Conservation (phyloP, 2,797 vertebrate species). For the Lophotriccus pileatus region DNA sequence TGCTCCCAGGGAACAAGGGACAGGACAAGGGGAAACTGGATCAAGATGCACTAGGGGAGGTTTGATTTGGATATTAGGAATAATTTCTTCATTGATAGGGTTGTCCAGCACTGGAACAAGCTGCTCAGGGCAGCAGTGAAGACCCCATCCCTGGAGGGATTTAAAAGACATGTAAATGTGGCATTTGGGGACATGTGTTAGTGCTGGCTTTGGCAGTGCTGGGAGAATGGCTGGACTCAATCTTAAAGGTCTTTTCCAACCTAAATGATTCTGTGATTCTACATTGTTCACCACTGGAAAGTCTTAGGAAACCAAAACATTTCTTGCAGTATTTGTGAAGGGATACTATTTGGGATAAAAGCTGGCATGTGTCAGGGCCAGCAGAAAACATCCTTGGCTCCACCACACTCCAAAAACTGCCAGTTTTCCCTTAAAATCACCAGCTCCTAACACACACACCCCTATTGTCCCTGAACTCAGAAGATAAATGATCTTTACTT, state of each 20-base stretch:
- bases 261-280: background rate
- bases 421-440: background rate
- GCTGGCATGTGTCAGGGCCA: fast-evolving
- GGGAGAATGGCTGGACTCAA: fast-evolving
- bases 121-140: background rate
- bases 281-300: background rate
- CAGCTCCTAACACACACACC: background rate
- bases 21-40: fast-evolving
- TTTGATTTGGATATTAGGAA: background rate
- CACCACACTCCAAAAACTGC: background rate
- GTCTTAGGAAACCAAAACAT: background rate
- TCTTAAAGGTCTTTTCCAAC: background rate
- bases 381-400: fast-evolving
- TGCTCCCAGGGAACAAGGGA: background rate
- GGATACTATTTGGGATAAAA: background rate
- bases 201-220: background rate
- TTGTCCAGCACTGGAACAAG: background rate
- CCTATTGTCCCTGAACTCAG: background rate
- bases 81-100: background rate
- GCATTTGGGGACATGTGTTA: background rate
- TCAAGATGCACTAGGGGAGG: background rate
- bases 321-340: background rate
- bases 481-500: background rate
- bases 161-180: fast-evolving
- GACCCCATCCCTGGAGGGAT: background rate